These are phyloP conservation scores for Hippocampus abdominalis DNA, from an alignment of 2,113 vertebrate genomes.

Conservation along the genomic window DNA sequence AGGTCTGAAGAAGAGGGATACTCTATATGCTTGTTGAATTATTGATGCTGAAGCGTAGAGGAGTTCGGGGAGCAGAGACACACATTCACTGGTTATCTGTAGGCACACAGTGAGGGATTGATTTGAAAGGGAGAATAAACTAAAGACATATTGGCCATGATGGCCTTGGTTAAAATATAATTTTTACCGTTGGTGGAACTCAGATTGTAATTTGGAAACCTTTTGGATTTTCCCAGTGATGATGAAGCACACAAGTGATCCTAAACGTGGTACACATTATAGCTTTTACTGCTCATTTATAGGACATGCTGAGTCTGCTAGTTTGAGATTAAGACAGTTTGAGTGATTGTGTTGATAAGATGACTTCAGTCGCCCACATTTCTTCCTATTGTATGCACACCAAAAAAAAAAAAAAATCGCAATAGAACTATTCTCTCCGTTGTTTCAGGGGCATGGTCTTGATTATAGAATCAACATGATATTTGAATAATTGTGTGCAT, in stretches of 20 bases:
- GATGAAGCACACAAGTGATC: background rate
- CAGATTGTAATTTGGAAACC: conserved; percentile 2
- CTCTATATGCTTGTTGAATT: conserved; percentile 46
- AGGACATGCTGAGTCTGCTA: background rate
- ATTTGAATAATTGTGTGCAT: no score
- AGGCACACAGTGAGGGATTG: background rate
- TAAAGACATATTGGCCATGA: conserved; percentile 37
- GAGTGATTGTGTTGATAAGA: background rate
- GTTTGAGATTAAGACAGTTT: background rate
- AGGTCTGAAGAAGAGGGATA: conserved; percentile 39
- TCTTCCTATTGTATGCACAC: background rate
- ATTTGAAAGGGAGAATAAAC: conserved; percentile 24
- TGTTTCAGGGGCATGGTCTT: background rate
- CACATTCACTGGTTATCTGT: background rate
- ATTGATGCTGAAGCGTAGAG: conserved; percentile 38
- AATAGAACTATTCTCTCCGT: background rate
- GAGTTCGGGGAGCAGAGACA: background rate
- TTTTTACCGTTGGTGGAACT: conserved; percentile 18
- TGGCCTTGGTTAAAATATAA: conserved; percentile 28
- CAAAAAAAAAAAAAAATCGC: background rate
- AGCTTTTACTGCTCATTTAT: background rate
- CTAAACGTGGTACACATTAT: background rate
- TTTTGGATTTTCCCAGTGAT: background rate
- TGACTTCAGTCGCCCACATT: background rate
- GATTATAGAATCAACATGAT: background rate